Evolutionary conservation across 2,888 invertebrate genomes (phyloP), one percentile per base, ranked within the genome.

Genomic region (Minunthozetes semirufus): DNA sequence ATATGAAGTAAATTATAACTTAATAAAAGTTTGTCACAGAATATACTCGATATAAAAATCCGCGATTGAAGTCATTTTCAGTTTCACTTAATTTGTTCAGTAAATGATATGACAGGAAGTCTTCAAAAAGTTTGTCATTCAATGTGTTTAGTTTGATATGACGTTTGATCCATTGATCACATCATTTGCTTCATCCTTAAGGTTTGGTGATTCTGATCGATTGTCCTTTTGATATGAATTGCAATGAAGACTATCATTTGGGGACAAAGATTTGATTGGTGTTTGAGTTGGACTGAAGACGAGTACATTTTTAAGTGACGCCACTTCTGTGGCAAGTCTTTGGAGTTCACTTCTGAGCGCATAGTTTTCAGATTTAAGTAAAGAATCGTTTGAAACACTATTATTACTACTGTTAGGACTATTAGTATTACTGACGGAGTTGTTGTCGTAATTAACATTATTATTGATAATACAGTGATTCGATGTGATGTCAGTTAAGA

Each of bases 321-420:
- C 93, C 78, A 96, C 93, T 84, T 96, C 95, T 0, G 91, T 90
- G 48, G 94, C 93, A 29, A 96, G 87, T 80, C 92, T 88, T 80
- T 91, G 92, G 79, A 96, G 86, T 83, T 95, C 91, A 4, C 90
- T 90, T 63, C 80, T 77, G 33, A 81, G 86, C 82, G 90, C 90
- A 74, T 82, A 82, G 79, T 85, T 85, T 79, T 85, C 85, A 0
- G 80, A 81, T 79, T 84, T 83, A 68, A 85, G 80, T 50, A 80
- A 79, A 25, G 75, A 72, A 72, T 75, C 75, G 22, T 70, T 70
- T 61, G 50, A 71, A 72, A 27, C 33, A 50, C 66, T 59, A 15
- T 50, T 53, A 71, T 70, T 74, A 22, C 70, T 71, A n/a, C 29
- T 29, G 25, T 33, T 29, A 17, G 25, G 25, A 22, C 33, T 29